Base-by-base conservation (phyloP, 2,113 vertebrate genomes). In the Thryonomys swinderianus region DNA sequence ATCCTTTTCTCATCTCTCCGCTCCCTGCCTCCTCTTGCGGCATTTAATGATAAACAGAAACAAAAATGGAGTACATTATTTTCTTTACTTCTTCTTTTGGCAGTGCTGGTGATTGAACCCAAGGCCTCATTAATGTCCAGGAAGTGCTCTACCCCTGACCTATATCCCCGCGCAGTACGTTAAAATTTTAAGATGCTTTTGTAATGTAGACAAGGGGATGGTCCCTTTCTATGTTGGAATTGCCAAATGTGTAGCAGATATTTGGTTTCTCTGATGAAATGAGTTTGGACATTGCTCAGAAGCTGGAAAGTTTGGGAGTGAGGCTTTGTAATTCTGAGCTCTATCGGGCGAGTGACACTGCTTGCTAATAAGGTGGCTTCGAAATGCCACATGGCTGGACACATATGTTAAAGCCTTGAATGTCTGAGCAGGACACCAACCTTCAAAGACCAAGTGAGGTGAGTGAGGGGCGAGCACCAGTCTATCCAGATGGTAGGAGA, bases 201-300 rank as follows among this genome's bases (percentile, higher is more conserved):
- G 42, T 64, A 23, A 78, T 9, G 14, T 79, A 42, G 55, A 76
- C n/a, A 81, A 53, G 8, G 21, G 8, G 78, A 83, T 3, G 74
- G 67, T 86, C 83, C 81, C 55, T 93, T 95, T 73, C 67, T 66
- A 0, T 76, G 3, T 18, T 82, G 62, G 66, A 37, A 32, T 16
- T n/a, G 21, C 51, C 74, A 71, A 45, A 82, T 79, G 14, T 48
- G 12, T 61, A 13, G 79, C 30, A 18, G 55, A 3, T 92, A 42
- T 69, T n/a, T 79, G 64, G 84, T 80, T 88, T 94, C 93, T 76
- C 40, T 91, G 92, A 95, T 21, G 16, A 32, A 30, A 53, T 76
- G n/a, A 5, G 48, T 80, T 95, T 94, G 90, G 92, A 16, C 4
- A 16, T 73, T 42, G 7, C 16, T 93, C 51, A 16, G 3, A 12